Evolutionary conservation across 2,113 vertebrate species (phyloP).

Genomic region (Otis tarda): DNA sequence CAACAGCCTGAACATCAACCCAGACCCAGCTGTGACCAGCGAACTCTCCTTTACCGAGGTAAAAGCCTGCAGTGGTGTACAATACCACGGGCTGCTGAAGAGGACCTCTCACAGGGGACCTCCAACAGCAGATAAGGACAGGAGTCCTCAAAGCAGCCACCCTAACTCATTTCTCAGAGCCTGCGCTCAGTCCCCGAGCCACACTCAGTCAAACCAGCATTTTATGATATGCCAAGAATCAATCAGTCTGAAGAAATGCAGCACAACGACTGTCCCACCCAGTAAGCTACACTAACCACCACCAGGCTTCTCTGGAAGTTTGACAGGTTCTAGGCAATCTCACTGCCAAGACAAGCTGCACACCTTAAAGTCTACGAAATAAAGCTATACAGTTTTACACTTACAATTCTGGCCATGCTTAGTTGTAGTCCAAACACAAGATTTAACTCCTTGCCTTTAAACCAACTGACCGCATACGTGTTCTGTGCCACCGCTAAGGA

Average conservation of each 20-base stretch:
- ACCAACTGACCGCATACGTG: constrained; percentile 97
- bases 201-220: neutral
- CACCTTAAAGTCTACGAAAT: too few species aligned
- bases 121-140: neutral
- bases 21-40: neutral
- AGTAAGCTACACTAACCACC: neutral
- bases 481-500: constrained; percentile 98
- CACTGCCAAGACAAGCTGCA: neutral
- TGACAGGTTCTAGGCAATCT: neutral
- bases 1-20: neutral
- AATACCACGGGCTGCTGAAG: neutral
- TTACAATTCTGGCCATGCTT: constrained; percentile 97
- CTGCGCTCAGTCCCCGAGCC: neutral
- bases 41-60: neutral
- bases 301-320: neutral
- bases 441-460: constrained; percentile 97
- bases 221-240: neutral
- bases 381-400: neutral
- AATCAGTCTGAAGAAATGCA: neutral
- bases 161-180: neutral
- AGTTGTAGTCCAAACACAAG: constrained; percentile 96
- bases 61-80: neutral
- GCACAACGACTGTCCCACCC: neutral
- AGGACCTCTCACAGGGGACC: too few species aligned
- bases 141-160: neutral